phyloP scores from a whole-genome alignment of 2,113 vertebrate genomes.

The Phrynocephalus versicolor region DNA sequence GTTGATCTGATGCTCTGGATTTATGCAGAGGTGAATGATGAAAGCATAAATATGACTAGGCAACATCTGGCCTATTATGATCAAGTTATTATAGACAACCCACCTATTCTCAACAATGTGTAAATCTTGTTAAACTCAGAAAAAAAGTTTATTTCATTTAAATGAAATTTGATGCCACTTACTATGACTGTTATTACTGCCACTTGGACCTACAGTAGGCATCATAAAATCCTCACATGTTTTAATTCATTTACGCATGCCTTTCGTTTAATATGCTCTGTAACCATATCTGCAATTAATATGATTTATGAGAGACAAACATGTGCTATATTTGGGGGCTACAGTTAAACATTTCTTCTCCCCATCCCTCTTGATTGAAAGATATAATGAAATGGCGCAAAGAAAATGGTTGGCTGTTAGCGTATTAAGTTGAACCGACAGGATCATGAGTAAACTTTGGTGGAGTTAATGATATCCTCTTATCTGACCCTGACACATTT shows the following conservation, averaged over 20 bases:
- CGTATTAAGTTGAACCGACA: constrained; percentile 72
- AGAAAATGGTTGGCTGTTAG: constrained; percentile 69
- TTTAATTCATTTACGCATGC: constrained; percentile 85
- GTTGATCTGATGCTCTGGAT: not conserved
- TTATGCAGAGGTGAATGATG: not conserved
- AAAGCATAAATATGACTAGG: constrained; percentile 11
- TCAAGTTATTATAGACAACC: constrained; percentile 32
- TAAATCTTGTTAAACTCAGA: constrained; percentile 42
- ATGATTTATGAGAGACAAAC: constrained; percentile 79
- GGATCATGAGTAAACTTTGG: constrained; percentile 77
- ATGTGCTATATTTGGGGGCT: constrained; percentile 66
- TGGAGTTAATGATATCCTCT: constrained; percentile 83
- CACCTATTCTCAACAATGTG: constrained; percentile 49
- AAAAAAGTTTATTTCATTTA: constrained; percentile 49
- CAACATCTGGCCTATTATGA: constrained; percentile 48
- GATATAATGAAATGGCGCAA: constrained; percentile 74
- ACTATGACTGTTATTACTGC: constrained; percentile 47
- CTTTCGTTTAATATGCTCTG: constrained; percentile 77
- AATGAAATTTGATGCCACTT: constrained; percentile 54
- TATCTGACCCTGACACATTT: constrained; percentile 90
- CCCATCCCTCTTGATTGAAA: constrained; percentile 68
- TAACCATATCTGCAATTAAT: constrained; percentile 80
- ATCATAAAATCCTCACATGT: constrained; percentile 79
- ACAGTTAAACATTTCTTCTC: constrained; percentile 53
- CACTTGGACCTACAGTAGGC: constrained; percentile 57